Conservation (phyloP, 2,113 vertebrate species). For the Platichthys stellatus region DNA sequence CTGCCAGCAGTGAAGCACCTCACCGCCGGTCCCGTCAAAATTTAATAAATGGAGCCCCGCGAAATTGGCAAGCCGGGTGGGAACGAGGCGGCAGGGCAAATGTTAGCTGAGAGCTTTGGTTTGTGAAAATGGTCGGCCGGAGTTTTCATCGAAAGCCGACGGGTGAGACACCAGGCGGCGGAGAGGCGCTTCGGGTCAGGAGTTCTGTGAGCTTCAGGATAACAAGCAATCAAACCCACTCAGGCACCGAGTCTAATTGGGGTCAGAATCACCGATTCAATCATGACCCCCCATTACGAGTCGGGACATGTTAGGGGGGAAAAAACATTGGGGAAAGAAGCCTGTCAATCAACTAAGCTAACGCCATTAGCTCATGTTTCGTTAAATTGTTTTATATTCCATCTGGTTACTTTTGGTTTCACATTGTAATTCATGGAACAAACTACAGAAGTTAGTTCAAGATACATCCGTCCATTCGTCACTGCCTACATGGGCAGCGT, state of each 20-base stretch:
- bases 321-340: no score
- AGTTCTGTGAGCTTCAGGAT: slow-evolving; percentile 26
- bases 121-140: background rate
- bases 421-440: no score
- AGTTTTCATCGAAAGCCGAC: slow-evolving; percentile 37
- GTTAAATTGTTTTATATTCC: no score
- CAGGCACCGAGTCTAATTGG: slow-evolving; percentile 46
- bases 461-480: no score
- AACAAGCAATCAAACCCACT: slow-evolving; percentile 50
- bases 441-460: no score
- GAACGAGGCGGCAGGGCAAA: slow-evolving; percentile 31
- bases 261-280: slow-evolving; percentile 3
- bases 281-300: no score
- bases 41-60: slow-evolving; percentile 48
- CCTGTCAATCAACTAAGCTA: no score
- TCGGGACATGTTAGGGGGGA: no score
- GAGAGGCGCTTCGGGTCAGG: slow-evolving; percentile 8
- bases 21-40: slow-evolving; percentile 25
- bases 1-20: slow-evolving; percentile 23
- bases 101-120: slow-evolving; percentile 36
- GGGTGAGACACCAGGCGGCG: slow-evolving; percentile 4
- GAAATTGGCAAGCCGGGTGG: slow-evolving; percentile 29
- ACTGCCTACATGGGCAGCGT: no score
- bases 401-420: no score
- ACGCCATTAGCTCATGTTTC: no score